A percentile compares a stretch with the other conserved stretches of the same genome.
These are phyloP conservation scores for Sycobia sp. DNA, from an alignment of 1,140 invertebrate species.

Conservation along the genomic window DNA sequence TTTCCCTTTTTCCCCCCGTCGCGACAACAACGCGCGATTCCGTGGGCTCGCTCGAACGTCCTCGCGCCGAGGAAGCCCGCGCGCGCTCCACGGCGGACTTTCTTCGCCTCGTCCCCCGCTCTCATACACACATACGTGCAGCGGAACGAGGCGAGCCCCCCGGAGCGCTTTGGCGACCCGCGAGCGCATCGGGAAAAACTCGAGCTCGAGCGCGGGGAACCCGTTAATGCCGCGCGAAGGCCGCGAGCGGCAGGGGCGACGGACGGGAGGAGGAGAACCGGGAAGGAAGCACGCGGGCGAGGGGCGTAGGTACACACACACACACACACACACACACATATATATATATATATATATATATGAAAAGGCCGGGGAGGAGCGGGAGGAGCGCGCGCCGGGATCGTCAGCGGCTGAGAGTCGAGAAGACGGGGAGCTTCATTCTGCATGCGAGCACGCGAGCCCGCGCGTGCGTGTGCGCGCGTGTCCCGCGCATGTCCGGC, in stretches of 20 bases:
- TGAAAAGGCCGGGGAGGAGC: too few relatives aligned
- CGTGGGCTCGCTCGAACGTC: not conserved
- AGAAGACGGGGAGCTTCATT: too few relatives aligned
- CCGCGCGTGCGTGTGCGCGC: too few relatives aligned
- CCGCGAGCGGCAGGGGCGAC: not conserved
- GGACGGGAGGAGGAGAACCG: not conserved
- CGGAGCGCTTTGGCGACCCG: not conserved
- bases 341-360: too few relatives aligned
- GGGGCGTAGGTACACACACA: not conserved
- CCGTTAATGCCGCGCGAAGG: constrained; percentile 23
- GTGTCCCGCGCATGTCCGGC: too few relatives aligned
- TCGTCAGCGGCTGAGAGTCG: too few relatives aligned
- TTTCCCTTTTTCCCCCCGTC: constrained; percentile 3
- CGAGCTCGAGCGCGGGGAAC: not conserved
- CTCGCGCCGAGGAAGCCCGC: constrained; percentile 3
- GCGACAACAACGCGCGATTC: constrained; percentile 4
- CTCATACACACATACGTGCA: not conserved
- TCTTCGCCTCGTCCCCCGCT: not conserved
- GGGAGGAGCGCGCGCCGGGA: too few relatives aligned
- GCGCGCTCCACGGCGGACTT: not conserved
- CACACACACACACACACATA: not conserved
- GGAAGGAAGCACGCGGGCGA: not conserved
- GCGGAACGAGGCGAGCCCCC: too few relatives aligned
- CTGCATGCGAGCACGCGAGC: too few relatives aligned
- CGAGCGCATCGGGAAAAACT: constrained; percentile 14